Base-by-base conservation (phyloP, 2,113 vertebrate species). In the Lichenostomus cassidix region DNA sequence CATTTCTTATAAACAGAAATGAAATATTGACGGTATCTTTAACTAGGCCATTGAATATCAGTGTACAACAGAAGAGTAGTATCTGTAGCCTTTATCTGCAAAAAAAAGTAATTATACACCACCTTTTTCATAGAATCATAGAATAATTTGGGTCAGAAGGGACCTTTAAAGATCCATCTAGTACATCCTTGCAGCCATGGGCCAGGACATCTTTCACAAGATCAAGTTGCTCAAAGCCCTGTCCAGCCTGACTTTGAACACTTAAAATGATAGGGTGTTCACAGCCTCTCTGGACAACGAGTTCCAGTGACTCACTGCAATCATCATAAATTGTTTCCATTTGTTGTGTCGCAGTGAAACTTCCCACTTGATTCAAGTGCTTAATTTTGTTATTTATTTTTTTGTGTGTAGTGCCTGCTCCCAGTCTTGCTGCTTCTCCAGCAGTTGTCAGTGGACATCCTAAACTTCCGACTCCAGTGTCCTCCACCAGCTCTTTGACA, bases 401-500 rank as follows among this genome's bases (percentile, higher is more conserved):
- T 60, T 52, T 69, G 16, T 16, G 8, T 91, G 2, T 82, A 98
- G 98, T 95, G 49, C 95, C 98, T 96, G 94, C 97, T 97, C 20
- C 97, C 91, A 98, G 37, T 89, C 89, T 97, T 86, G 95, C 94
- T 53, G 76, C 97, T 89, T 92, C 97, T 95, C 86, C 98, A 28
- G 6, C 97, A 73, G 77, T 97, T 96, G 94, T 95, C 93, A 98
- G 90, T 83, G 97, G 95, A 94, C 97, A 97, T 44, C 92, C 97
- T 67, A 98, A 98, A 87, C 80, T 97, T 84, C 97, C 96, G 82
- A 85, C 97, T 88, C 95, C 98, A 56, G 97, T 95, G 53, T 97
- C 98, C 60, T 98, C 98, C 31, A 95, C 97, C 33, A 95, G 93
- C 71, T 94, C 97, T 95, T 95, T 98, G 94, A 95, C 98, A 68